phyloP scores from a whole-genome alignment of 2,797 vertebrate species.

The Vireo griseus region DNA sequence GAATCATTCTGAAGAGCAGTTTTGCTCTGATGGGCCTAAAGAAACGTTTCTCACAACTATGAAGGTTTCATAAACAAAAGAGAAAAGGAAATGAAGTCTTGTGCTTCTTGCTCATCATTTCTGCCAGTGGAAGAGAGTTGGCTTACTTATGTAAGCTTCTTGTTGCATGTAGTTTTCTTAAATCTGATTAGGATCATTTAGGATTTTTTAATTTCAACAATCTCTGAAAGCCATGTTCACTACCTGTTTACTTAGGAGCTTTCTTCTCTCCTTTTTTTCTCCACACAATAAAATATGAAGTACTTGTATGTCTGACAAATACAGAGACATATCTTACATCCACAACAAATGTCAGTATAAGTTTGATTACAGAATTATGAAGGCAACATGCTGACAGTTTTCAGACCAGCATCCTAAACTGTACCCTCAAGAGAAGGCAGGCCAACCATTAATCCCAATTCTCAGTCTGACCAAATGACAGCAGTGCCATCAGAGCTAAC shows the following conservation, averaged over 20 bases:
- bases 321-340: not conserved
- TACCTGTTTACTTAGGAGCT: not conserved
- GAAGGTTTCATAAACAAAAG: slow-evolving; percentile 58
- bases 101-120: slow-evolving; percentile 54
- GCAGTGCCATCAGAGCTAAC: not conserved
- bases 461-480: not conserved
- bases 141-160: slow-evolving; percentile 1
- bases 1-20: not conserved
- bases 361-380: not conserved
- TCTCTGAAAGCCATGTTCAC: not conserved
- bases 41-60: slow-evolving; percentile 52
- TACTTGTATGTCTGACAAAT: not conserved
- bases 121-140: slow-evolving; percentile 17
- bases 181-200: slow-evolving; percentile 55
- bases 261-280: not conserved
- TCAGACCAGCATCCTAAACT: not conserved
- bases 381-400: not conserved
- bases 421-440: not conserved
- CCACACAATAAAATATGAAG: not conserved
- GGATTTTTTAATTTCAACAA: slow-evolving; percentile 22
- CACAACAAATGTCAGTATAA: not conserved
- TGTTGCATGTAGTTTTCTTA: slow-evolving; percentile 43
- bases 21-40: slow-evolving; percentile 34
- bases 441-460: not conserved
- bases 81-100: slow-evolving; percentile 42